Evolutionary conservation across 53 echinoderm and acorn worm species (phyloP), one percentile per base, ranked within the genome.

Genomic region (Temnopleurus reevesii): DNA sequence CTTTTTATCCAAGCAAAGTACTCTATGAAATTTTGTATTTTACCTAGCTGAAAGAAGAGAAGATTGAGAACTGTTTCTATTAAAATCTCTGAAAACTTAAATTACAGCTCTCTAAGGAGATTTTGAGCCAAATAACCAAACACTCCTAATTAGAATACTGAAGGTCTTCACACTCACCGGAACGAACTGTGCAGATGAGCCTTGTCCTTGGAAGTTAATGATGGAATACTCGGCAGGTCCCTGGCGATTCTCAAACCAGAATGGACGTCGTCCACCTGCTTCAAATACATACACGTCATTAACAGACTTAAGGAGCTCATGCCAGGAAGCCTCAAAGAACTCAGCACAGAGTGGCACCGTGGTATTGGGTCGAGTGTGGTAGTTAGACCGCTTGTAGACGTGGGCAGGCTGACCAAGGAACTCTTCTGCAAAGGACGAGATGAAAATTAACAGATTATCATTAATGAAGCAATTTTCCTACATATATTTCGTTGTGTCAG

Each of bases 191-290:
- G 82, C 89, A 77, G 31, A 44, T 31, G 51, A 54, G 13, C 59
- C 76, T 28, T 91, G 89, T 23, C 61, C 86, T 46, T 81, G 89
- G 76, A 81, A 93, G 76, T 93, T 93, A 76, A 91, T 89, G 59
- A 93, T 93, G 57, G 44, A 55, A 76, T 93, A 93, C 76, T 86
- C 82, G 2, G 89, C 91, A 7, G 90, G 91, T 44, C 45, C 91
- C 30, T 81, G 76, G 18, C 65, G 81, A 36, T 60, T 79, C 24
- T 90, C 51, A 15, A 93, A 93, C 35, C 82, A 89, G 91, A 93
- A 93, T 9, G 89, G 81, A 21, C 91, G 86, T 10, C 91, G 91
- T 8, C 91, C 91, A 0, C 91, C 93, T 4, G 84, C 92, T 49
- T 61, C 79, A 12, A 51, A 49, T 15, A 87, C 88, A 51, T 87